A percentile compares a stretch with the other conserved stretches of the same genome.
These are phyloP conservation scores for Eugnorisma glareosa DNA, from an alignment of 2,888 invertebrate species.

Conservation along the genomic window DNA sequence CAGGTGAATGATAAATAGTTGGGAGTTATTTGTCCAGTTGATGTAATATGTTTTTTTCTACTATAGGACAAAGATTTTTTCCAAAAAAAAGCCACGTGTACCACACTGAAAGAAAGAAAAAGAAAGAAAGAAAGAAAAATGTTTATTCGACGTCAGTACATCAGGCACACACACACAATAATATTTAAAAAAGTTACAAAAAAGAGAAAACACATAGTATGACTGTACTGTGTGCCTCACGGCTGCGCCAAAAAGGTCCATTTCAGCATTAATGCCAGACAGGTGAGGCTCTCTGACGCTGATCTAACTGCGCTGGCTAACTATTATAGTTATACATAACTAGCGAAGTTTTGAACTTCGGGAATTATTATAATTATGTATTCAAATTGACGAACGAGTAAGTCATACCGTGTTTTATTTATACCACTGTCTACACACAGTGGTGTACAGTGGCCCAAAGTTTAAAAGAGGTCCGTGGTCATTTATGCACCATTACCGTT, in stretches of 20 bases:
- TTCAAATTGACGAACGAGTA: neutral
- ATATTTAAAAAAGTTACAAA: too few relatives aligned
- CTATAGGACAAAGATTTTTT: neutral
- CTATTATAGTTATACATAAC: too few relatives aligned
- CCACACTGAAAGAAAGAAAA: too few relatives aligned
- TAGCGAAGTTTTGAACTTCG: neutral
- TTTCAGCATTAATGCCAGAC: too few relatives aligned
- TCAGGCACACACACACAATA: too few relatives aligned
- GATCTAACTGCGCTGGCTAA: too few relatives aligned
- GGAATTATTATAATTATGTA: neutral
- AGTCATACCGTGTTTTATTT: neutral
- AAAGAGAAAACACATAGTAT: too few relatives aligned
- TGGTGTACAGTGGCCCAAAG: constrained; percentile 19
- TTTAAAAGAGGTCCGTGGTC: constrained; percentile 55
- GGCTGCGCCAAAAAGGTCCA: too few relatives aligned
- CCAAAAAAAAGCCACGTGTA: neutral
- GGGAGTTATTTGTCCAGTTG: neutral
- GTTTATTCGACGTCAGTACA: too few relatives aligned
- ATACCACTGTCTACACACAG: neutral
- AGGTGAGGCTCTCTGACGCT: too few relatives aligned
- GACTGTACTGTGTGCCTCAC: too few relatives aligned
- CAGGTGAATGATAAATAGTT: constrained; percentile 1
- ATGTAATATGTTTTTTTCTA: neutral
- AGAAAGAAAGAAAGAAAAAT: too few relatives aligned
- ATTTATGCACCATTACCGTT: constrained; percentile 58